Conservation (phyloP, 2,797 vertebrate species). For the Menidia menidia region DNA sequence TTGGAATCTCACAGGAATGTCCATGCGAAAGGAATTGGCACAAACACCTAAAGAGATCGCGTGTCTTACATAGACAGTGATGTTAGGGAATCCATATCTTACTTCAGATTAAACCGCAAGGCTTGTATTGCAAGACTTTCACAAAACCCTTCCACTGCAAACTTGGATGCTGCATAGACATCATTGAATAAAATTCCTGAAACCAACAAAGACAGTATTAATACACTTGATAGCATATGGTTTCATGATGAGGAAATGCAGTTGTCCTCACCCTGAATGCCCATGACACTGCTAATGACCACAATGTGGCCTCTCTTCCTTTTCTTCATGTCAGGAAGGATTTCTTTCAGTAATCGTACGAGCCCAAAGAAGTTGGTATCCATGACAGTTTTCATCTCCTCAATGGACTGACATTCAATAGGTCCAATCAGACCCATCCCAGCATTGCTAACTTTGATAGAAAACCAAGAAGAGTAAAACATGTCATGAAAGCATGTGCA, state of each 20-base stretch:
- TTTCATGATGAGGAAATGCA: not conserved
- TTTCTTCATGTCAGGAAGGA: conserved; percentile 90
- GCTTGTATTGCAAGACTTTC: conserved; percentile 90
- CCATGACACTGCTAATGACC: conserved; percentile 91
- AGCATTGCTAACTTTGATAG: conserved; percentile 86
- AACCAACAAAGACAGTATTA: conserved; percentile 22
- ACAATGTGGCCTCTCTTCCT: conserved; percentile 89
- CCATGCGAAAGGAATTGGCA: not conserved
- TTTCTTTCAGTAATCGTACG: conserved; percentile 87
- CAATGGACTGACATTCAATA: conserved; percentile 88
- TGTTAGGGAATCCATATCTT: conserved; percentile 61
- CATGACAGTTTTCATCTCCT: conserved; percentile 90
- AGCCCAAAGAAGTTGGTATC: conserved; percentile 92
- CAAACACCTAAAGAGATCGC: not conserved
- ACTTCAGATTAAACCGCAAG: conserved; percentile 89
- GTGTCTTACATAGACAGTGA: not conserved
- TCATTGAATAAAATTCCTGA: conserved; percentile 90
- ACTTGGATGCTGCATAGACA: conserved; percentile 90
- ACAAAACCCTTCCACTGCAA: conserved; percentile 91
- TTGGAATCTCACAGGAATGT: conserved; percentile 8
- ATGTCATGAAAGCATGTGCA: not conserved
- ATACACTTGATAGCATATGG: not conserved
- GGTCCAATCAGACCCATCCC: conserved; percentile 89
- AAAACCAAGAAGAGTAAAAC: not conserved
- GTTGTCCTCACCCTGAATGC: conserved; percentile 84